phyloP scores from a whole-genome alignment of 2,888 invertebrate species.

The Morpho achilles region DNA sequence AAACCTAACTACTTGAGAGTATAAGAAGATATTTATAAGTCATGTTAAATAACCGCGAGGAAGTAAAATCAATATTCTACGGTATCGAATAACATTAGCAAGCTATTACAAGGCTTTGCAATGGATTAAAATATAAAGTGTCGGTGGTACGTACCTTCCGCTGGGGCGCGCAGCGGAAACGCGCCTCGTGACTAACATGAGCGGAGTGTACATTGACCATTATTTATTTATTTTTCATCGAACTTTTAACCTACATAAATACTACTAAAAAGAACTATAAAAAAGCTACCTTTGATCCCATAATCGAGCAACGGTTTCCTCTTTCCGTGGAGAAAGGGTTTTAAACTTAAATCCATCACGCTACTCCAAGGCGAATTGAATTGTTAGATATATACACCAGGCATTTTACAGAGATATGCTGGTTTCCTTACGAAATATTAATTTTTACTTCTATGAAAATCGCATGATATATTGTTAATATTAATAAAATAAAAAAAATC shows the following conservation, averaged over 20 bases:
- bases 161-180: conserved; percentile 43
- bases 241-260: not conserved
- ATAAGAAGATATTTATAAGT: not conserved
- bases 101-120: conserved; percentile 29
- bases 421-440: too few relatives aligned
- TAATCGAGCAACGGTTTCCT: too few relatives aligned
- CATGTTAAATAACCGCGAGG: conserved; percentile 1
- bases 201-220: conserved; percentile 18
- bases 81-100: conserved; percentile 25
- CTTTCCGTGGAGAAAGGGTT: too few relatives aligned
- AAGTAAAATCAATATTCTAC: conserved; percentile 23
- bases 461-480: too few relatives aligned
- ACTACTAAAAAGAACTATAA: not conserved
- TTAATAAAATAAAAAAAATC: too few relatives aligned
- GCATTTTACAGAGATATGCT: too few relatives aligned
- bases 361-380: too few relatives aligned
- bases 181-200: conserved; percentile 59
- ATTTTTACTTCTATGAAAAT: too few relatives aligned
- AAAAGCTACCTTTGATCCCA: too few relatives aligned
- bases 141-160: conserved; percentile 51
- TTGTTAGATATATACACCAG: too few relatives aligned
- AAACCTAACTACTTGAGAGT: too few relatives aligned
- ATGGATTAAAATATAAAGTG: conserved; percentile 34
- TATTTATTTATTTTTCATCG: conserved; percentile 1
- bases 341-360: too few relatives aligned